Evolutionary conservation across 2,888 invertebrate genomes (phyloP).

Genomic region (Eristalis pertinax): DNA sequence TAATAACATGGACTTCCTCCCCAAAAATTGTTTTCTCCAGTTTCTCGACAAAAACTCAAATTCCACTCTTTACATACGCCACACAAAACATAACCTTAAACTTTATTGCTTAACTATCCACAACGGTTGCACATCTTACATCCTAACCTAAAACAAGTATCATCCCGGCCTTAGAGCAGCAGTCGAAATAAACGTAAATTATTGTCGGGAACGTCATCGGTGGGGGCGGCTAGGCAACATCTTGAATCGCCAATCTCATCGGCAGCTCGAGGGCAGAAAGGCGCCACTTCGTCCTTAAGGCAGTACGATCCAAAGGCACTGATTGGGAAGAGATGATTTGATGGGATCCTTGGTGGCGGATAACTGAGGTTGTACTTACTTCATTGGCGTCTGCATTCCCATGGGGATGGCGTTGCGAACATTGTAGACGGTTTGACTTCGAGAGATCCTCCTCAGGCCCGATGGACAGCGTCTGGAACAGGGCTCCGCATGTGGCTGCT

Average conservation of each 20-base stretch:
- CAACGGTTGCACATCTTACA: neutral
- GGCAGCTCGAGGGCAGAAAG: constrained; percentile 86
- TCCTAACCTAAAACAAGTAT: neutral
- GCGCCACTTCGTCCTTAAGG: constrained; percentile 85
- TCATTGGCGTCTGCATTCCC: constrained; percentile 88
- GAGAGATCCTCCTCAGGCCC: constrained; percentile 81
- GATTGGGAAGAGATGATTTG: constrained; percentile 52
- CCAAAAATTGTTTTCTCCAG: no score
- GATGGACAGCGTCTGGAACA: constrained; percentile 89
- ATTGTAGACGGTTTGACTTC: constrained; percentile 79
- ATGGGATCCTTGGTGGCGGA: neutral
- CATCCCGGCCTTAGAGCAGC: constrained; percentile 14
- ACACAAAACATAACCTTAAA: neutral
- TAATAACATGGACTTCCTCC: no score
- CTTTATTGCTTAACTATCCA: neutral
- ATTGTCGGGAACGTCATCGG: constrained; percentile 63
- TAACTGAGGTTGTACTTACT: constrained; percentile 81
- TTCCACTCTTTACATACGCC: neutral
- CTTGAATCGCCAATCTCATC: constrained; percentile 85
- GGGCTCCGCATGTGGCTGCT: constrained; percentile 85
- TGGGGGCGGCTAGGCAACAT: constrained; percentile 83
- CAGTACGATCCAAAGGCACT: constrained; percentile 88
- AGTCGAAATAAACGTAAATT: constrained; percentile 53
- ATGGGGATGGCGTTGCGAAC: constrained; percentile 85
- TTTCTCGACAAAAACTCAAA: neutral